Evolutionary conservation across 2,113 vertebrate genomes (phyloP).

Genomic region (Neodon shergylaensis): DNA sequence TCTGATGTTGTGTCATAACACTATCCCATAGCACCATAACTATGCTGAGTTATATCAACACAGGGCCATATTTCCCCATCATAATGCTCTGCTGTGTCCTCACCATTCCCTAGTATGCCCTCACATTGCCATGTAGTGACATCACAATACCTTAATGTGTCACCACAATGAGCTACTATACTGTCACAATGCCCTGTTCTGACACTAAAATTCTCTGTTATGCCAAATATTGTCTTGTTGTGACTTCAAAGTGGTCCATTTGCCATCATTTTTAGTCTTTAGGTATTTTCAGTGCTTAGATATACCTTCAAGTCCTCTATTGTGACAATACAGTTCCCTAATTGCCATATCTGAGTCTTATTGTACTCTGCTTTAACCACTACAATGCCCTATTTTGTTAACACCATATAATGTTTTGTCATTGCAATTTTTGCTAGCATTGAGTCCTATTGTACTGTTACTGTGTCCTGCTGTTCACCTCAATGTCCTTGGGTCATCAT

Average conservation of each 20-base stretch:
- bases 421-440: background rate
- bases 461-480: background rate
- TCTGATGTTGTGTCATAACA: background rate
- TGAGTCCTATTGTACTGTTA: background rate
- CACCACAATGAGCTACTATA: background rate
- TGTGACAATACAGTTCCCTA: background rate
- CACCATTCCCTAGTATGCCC: background rate
- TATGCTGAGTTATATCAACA: background rate
- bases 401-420: background rate
- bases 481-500: too few relatives aligned
- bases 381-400: background rate
- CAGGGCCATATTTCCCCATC: background rate
- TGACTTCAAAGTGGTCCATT: background rate
- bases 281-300: background rate
- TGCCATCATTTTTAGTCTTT: background rate
- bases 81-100: background rate
- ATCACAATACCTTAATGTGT: background rate
- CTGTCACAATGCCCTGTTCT: background rate
- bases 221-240: background rate
- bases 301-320: background rate
- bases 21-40: background rate
- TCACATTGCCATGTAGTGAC: background rate
- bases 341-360: background rate
- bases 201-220: background rate
- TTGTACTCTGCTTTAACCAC: background rate